These are phyloP conservation scores for Patella vulgata DNA, from an alignment of 1,140 invertebrate species.

Conservation along the genomic window DNA sequence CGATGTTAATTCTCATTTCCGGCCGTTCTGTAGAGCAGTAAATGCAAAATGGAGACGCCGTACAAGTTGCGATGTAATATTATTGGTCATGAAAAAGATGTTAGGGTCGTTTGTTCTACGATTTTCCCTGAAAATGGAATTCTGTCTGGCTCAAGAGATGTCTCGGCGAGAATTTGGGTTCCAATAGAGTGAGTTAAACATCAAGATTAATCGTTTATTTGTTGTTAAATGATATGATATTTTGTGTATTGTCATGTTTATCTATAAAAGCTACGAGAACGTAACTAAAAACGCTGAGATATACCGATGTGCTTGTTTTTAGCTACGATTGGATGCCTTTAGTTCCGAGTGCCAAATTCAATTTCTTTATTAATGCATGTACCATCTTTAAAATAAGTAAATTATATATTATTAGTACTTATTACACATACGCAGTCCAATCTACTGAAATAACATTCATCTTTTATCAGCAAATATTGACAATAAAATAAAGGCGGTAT, in stretches of 20 bases:
- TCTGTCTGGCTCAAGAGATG: constrained; percentile 87
- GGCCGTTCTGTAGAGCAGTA: too few relatives aligned
- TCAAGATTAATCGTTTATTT: neutral
- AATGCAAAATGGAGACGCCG: constrained; percentile 56
- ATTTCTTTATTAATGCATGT: too few relatives aligned
- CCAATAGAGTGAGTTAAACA: constrained; percentile 75
- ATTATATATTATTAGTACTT: too few relatives aligned
- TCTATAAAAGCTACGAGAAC: neutral
- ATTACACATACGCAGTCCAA: too few relatives aligned
- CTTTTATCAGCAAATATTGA: neutral
- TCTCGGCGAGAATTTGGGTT: constrained; percentile 85
- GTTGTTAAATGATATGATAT: neutral
- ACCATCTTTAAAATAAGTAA: too few relatives aligned
- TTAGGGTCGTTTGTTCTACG: constrained; percentile 77
- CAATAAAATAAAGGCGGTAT: too few relatives aligned
- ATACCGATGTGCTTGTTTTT: too few relatives aligned
- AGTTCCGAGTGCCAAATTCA: too few relatives aligned
- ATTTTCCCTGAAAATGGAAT: constrained; percentile 74
- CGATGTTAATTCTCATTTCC: too few relatives aligned
- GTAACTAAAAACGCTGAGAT: too few relatives aligned
- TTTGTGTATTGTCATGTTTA: neutral
- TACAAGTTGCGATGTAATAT: constrained; percentile 83
- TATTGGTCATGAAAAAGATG: constrained; percentile 84
- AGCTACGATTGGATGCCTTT: too few relatives aligned
- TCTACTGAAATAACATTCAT: too few relatives aligned